Base-by-base conservation (phyloP, 2,888 invertebrate species). In the Tenthredo mesomela region DNA sequence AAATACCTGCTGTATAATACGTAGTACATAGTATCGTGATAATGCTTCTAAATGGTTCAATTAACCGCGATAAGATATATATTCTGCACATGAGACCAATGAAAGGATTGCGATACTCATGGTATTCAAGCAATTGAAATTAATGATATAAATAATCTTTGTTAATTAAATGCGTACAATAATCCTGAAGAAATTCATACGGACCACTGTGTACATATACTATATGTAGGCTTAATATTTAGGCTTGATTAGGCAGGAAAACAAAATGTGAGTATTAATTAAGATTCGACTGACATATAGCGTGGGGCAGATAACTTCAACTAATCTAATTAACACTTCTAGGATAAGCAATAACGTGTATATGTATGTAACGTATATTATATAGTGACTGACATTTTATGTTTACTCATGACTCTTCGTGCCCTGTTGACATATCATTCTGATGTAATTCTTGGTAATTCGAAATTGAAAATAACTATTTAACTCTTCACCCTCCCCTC, bases 401-500 rank as follows among this genome's bases (percentile, higher is more conserved):
- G 61, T 61, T 40, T 61, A 61, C 40, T 80, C 21, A 10, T 12
- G 18, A 80, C n/a, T 47, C 50, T 80, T 50, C 29, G 7, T 77
- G 50, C 12, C 50, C 75, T n/a, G n/a, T 77, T 77, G 50, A 77
- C 47, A 77, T 77, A 18, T 47, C 18, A 10, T 25, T 77, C 61
- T 70, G 65, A 82, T 50, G 67, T 70, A 67, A 82, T 50, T 70
- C 82, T 67, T 25, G 40, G 54, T 50, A 18, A 70, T 82, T 67
- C 40, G 47, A 43, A 82, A 82, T 82, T 82, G 82, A 82, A 82
- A 82, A 82, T 82, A 82, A 82, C 67, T 82, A 67, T 47, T 82
- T 67, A 61, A 82, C 82, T 82, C 37, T 67, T 82, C 47, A 82
- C 47, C 65, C 67, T 67, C 67, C 47, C 67, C n/a, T 43, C 67